Conservation (phyloP, 2,888 invertebrate genomes). For the Lithophane ornitopus region DNA sequence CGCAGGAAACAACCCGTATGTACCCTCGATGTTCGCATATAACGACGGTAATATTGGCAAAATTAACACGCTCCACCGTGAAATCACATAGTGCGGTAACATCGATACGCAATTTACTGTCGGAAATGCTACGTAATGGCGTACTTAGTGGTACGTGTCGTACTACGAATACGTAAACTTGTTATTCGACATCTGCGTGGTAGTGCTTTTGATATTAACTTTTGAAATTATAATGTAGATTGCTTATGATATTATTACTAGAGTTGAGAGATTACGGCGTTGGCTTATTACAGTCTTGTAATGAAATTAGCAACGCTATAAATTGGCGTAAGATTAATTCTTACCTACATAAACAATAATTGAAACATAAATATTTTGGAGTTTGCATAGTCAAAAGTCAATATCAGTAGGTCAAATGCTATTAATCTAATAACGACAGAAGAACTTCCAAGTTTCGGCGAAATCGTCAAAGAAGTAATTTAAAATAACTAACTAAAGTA, state of each 20-base stretch:
- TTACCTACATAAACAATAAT: background rate
- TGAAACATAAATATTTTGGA: background rate
- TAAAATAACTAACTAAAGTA: conserved; percentile 23
- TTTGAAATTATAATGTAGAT: conserved; percentile 55
- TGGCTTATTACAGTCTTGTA: conserved; percentile 16
- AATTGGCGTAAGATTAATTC: background rate
- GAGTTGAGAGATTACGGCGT: conserved; percentile 24
- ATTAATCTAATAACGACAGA: conserved; percentile 1
- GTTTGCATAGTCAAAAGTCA: background rate
- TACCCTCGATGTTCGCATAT: conserved; percentile 51
- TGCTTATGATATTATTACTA: conserved; percentile 40
- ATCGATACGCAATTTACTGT: conserved; percentile 79
- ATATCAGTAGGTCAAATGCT: background rate
- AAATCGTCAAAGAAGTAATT: conserved; percentile 30
- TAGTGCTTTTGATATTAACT: conserved; percentile 56
- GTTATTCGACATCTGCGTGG: conserved; percentile 61
- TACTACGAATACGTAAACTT: conserved; percentile 69
- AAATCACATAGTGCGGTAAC: conserved; percentile 78
- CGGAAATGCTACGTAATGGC: conserved; percentile 70
- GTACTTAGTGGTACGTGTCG: conserved; percentile 69
- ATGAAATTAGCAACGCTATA: conserved; percentile 11
- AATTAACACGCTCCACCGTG: conserved; percentile 79
- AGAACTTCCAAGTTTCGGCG: background rate
- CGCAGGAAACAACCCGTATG: conserved; percentile 54
- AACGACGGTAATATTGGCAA: conserved; percentile 72